phyloP scores from a whole-genome alignment of 1,140 invertebrate genomes.

The Apis cerana region DNA sequence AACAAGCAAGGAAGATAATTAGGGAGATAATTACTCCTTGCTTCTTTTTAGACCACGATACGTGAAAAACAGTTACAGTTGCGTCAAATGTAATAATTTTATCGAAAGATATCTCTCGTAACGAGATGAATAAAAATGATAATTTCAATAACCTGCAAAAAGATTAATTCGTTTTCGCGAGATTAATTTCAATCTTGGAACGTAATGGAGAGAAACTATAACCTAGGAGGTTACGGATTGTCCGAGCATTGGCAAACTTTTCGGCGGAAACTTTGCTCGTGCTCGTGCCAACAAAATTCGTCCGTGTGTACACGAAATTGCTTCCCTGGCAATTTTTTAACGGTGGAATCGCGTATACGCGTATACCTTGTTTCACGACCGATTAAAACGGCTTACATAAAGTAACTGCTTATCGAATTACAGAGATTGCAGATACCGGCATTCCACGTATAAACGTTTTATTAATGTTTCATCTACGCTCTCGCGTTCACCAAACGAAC shows the following conservation, averaged over 20 bases:
- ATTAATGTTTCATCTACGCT: not conserved
- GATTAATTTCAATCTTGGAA: not conserved
- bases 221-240: not conserved
- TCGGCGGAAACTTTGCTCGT: not conserved
- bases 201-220: not conserved
- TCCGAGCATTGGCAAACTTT: not conserved
- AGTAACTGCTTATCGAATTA: slow-evolving; percentile 4
- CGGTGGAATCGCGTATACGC: not conserved
- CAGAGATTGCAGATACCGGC: slow-evolving; percentile 9
- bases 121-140: not conserved
- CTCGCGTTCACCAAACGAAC: not conserved
- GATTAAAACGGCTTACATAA: slow-evolving; percentile 13
- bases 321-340: not conserved
- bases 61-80: not conserved
- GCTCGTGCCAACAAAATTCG: not conserved
- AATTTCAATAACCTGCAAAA: not conserved
- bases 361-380: not conserved
- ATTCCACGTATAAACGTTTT: not conserved
- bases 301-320: not conserved
- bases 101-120: too few relatives aligned
- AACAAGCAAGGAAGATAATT: slow-evolving; percentile 1
- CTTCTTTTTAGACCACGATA: not conserved
- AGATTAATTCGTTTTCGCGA: not conserved
- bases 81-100: too few relatives aligned
- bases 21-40: slow-evolving; percentile 6